Evolutionary conservation across 2,888 invertebrate genomes (phyloP), one percentile per base, ranked within the genome.

Genomic region (Neocrepidodera transversa): DNA sequence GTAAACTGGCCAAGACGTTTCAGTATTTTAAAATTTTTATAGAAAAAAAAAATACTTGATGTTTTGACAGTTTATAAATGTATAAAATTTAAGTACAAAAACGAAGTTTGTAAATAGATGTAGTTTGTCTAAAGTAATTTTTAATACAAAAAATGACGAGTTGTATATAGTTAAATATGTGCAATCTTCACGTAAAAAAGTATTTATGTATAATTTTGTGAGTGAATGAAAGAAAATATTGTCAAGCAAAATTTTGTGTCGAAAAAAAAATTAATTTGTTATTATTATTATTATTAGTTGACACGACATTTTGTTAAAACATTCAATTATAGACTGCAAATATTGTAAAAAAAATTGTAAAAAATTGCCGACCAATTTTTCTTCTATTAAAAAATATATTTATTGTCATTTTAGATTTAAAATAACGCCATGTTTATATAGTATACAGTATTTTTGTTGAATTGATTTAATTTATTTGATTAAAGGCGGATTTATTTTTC

Each of bases 41-140:
- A 60, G n/a, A n/a, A n/a, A n/a, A n/a, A n/a, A n/a, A n/a, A 63
- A 65, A 64, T 60, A 45, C 53, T 52, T 17, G 72, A 69, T 59
- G 63, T 73, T 61, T 63, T 67, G 74, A 72, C 71, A 70, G 73
- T 66, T 70, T 71, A 63, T 55, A 35, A 65, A 64, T 74, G 73
- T 74, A 74, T 76, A 77, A 76, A 54, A 56, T 54, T 74, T 79
- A 78, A 79, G 78, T 79, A 79, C 79, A 79, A 79, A 78, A 71
- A 69, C 65, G 68, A 70, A 69, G 72, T 73, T 76, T 78, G 75
- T 78, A 78, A 68, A 78, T 78, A 78, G 72, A 74, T 75, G 75
- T 76, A 76, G 74, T 68, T 74, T 73, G 73, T 75, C 74, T 74
- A 72, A 75, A 74, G 11, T 69, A 66, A 73, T 76, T 76, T 76